These are phyloP conservation scores for Anguilla rostrata DNA, from an alignment of 2,113 vertebrate species.

Conservation along the genomic window DNA sequence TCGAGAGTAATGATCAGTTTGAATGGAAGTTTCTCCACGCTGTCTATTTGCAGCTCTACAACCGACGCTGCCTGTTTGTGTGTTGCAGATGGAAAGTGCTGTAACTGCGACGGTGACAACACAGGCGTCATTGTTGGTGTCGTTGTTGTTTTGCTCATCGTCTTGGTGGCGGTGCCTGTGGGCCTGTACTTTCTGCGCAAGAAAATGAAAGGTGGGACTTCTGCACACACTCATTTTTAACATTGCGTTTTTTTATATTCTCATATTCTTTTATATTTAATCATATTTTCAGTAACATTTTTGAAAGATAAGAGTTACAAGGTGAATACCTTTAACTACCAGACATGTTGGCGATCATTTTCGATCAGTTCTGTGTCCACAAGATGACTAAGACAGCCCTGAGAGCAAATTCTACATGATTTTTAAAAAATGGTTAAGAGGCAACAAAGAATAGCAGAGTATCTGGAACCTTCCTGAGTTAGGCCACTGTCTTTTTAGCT, in stretches of 20 bases:
- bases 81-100: not conserved
- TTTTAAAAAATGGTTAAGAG: not conserved
- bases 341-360: not conserved
- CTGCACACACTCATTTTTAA: too few relatives aligned
- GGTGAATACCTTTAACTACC: too few relatives aligned
- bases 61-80: not conserved
- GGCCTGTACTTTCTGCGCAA: not conserved
- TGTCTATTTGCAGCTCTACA: too few relatives aligned
- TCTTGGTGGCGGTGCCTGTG: not conserved
- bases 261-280: not conserved
- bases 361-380: too few relatives aligned
- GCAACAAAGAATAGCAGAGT: too few relatives aligned
- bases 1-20: too few relatives aligned
- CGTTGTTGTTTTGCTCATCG: not conserved
- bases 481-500: too few relatives aligned
- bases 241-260: not conserved
- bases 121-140: not conserved
- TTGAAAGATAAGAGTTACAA: too few relatives aligned
- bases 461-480: too few relatives aligned
- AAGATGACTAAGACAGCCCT: too few relatives aligned
- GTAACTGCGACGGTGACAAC: not conserved
- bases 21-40: too few relatives aligned
- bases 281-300: not conserved
- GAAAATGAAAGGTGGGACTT: not conserved
- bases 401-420: not conserved